Base-by-base conservation (phyloP, 2,888 invertebrate species). In the Drepana falcataria region DNA sequence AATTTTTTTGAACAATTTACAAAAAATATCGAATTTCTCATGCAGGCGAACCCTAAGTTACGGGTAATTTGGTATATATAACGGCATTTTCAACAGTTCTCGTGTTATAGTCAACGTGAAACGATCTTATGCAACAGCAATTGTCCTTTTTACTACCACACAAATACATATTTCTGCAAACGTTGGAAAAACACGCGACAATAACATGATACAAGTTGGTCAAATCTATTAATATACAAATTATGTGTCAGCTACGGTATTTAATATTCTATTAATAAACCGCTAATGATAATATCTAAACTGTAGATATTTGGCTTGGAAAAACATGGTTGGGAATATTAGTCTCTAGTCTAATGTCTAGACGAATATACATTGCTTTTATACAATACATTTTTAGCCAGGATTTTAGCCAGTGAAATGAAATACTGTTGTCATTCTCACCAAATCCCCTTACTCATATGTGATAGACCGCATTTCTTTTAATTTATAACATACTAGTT, bases 91-190 rank as follows among this genome's bases (percentile, higher is more conserved):
- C 9, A 9, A 9, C 5, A 44, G 9, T 44, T 44, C 7, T 40
- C 44, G 44, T 44, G 44, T 9, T 44, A 44, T 44, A 44, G 44
- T 44, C 44, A 9, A 44, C 9, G 3, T 9, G 9, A 44, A 9
- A 37, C 4, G n/a, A 37, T 57, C 55, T 61, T 63, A 60, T 56
- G 63, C 61, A 69, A 69, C 59, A 62, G 55, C 58, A 35, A 63
- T 55, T 62, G 73, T 69, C 73, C 71, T 72, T 66, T 72, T 66
- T 61, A 57, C 49, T 55, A 41, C 55, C 48, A 47, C 40, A 52
- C 49, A 53, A 64, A 57, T 55, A 67, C 61, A 65, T 58, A 60
- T 6, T 47, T 21, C 7, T 47, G 47, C 55, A 59, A 54, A 53
- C 47, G n/a, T 41, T 52, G 49, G 41, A 52, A 44, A 44, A 44